These are phyloP conservation scores for Drosophila dunni DNA, from an alignment of 1,140 invertebrate genomes.

Conservation along the genomic window DNA sequence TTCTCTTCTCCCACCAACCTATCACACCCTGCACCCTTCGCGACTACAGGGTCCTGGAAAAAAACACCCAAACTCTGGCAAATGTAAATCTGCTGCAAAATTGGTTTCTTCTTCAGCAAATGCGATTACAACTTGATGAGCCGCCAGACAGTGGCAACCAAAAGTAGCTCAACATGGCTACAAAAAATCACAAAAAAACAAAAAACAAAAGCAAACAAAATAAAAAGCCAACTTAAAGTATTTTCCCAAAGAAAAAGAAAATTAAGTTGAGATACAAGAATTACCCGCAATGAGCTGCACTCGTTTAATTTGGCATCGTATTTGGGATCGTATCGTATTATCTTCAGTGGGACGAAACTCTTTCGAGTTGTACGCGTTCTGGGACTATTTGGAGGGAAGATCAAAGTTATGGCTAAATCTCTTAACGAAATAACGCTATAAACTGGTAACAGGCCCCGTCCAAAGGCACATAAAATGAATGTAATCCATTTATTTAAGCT, in stretches of 20 bases:
- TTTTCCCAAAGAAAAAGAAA: not conserved
- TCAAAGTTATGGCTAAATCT: constrained; percentile 16
- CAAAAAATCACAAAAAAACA: not conserved
- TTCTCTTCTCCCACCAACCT: too few species aligned
- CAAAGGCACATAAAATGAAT: constrained; percentile 15
- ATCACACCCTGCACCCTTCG: too few species aligned
- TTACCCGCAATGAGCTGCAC: constrained; percentile 12
- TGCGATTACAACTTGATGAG: constrained; percentile 77
- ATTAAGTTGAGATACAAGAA: not conserved
- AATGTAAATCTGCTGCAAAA: constrained; percentile 78
- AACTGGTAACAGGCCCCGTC: not conserved
- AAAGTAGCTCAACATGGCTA: constrained; percentile 19
- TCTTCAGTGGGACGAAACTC: not conserved
- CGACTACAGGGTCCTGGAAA: too few species aligned
- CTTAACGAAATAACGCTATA: constrained; percentile 12
- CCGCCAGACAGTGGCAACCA: constrained; percentile 42
- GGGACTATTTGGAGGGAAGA: not conserved
- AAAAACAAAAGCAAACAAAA: not conserved
- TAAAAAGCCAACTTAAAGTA: not conserved
- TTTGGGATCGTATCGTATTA: constrained; percentile 4
- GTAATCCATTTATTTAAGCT: constrained; percentile 42
- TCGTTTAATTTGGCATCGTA: constrained; percentile 6
- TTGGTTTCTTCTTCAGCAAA: constrained; percentile 69
- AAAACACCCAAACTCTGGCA: constrained; percentile 14
- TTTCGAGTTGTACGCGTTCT: not conserved